Evolutionary conservation across 2,888 invertebrate species (phyloP).

Genomic region (Anodontia alba): DNA sequence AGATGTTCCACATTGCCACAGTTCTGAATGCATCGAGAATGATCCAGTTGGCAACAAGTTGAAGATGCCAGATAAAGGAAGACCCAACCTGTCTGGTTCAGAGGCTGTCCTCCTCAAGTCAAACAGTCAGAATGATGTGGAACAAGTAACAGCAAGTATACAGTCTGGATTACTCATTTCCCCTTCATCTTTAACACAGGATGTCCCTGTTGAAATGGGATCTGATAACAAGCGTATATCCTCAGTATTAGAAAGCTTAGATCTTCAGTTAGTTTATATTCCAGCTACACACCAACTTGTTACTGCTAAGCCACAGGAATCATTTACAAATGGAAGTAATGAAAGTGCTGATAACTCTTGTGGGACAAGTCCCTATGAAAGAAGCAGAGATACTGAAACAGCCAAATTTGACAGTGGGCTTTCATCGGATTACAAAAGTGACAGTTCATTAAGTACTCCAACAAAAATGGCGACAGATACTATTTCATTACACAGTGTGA

Average conservation of each 20-base stretch:
- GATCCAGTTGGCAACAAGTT: not conserved
- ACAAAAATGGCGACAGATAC: conserved; percentile 61
- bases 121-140: conserved; percentile 39
- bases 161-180: conserved; percentile 75
- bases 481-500: conserved; percentile 47
- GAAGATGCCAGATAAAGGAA: not conserved
- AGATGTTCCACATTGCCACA: conserved; percentile 18
- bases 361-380: not conserved
- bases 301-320: conserved; percentile 28
- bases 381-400: not conserved
- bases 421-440: not conserved
- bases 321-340: not conserved
- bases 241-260: conserved; percentile 80
- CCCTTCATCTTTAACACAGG: conserved; percentile 75
- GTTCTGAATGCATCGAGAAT: too few species aligned
- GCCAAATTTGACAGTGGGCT: not conserved
- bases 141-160: conserved; percentile 49
- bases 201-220: conserved; percentile 72
- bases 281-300: conserved; percentile 80
- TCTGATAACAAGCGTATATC: conserved; percentile 77
- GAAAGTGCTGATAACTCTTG: not conserved
- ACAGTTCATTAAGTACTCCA: conserved; percentile 39
- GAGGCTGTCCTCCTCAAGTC: conserved; percentile 24
- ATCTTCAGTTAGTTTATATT: conserved; percentile 77
- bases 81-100: conserved; percentile 31